phyloP scores from a whole-genome alignment of 2,113 vertebrate species.

The Myiagra hebetior region DNA sequence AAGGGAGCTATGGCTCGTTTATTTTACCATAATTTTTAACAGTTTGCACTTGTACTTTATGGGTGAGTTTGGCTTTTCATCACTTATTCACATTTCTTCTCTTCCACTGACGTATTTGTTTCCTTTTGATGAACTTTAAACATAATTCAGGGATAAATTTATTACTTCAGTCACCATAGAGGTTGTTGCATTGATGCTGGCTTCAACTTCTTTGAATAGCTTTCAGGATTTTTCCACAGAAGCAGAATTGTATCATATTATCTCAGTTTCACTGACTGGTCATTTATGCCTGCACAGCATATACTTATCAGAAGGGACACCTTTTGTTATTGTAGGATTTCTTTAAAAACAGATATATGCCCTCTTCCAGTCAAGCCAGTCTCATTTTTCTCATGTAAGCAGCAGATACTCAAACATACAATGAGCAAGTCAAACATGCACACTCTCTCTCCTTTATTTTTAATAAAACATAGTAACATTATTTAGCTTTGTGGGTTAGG shows the following conservation, averaged over 20 bases:
- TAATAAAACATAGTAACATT: background rate
- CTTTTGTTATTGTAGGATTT: background rate
- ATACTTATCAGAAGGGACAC: background rate
- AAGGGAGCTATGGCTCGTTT: background rate
- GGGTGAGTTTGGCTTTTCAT: background rate
- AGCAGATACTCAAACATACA: background rate
- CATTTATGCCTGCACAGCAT: background rate
- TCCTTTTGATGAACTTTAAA: conserved; percentile 4
- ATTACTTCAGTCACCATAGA: background rate
- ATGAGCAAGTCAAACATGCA: background rate
- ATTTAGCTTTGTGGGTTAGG: background rate
- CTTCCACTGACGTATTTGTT: background rate
- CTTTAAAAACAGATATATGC: background rate
- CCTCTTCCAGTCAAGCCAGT: background rate
- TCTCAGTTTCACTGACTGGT: background rate
- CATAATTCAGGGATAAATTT: background rate
- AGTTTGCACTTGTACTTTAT: background rate
- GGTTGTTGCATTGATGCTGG: background rate
- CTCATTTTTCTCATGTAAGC: background rate
- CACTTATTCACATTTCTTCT: background rate
- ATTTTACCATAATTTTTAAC: background rate
- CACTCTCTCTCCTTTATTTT: background rate
- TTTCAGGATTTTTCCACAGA: background rate
- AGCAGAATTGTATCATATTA: background rate
- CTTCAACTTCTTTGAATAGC: background rate